These are phyloP conservation scores for Ceyx margarethae DNA, from an alignment of 2,113 vertebrate genomes.

Conservation along the genomic window DNA sequence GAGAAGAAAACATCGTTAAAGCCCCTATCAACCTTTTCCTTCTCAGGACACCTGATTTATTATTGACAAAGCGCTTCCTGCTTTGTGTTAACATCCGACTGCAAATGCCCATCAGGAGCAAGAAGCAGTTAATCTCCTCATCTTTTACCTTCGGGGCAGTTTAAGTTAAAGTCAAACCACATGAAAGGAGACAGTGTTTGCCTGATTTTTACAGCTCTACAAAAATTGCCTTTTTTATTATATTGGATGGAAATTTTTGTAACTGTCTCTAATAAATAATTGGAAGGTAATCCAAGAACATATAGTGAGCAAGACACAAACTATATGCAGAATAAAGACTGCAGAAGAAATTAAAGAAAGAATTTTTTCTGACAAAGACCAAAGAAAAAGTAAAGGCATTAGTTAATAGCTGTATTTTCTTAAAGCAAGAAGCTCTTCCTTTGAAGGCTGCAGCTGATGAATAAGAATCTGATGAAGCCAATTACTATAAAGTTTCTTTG, in stretches of 20 bases:
- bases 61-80: constrained; percentile 71
- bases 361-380: constrained; percentile 37
- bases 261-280: constrained; percentile 26
- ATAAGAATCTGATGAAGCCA: not conserved
- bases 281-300: constrained; percentile 55
- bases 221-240: not conserved
- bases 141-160: constrained; percentile 55
- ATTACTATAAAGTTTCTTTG: not conserved
- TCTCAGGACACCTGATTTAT: constrained; percentile 69
- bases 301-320: not conserved
- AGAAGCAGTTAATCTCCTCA: constrained; percentile 40
- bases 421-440: constrained; percentile 10
- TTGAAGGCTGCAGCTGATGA: constrained; percentile 50
- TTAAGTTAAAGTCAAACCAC: constrained; percentile 59
- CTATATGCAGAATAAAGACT: not conserved
- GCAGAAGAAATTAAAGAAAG: not conserved
- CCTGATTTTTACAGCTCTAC: constrained; percentile 36
- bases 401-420: constrained; percentile 28
- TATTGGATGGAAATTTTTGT: not conserved
- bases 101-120: not conserved
- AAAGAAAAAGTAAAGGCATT: constrained; percentile 48
- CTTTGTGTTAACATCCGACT: constrained; percentile 33
- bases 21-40: not conserved
- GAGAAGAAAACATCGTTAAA: constrained; percentile 27
- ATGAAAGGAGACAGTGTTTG: constrained; percentile 43